Base-by-base conservation (phyloP, 2,888 invertebrate species). In the Vannuccia rotundouncinata region DNA sequence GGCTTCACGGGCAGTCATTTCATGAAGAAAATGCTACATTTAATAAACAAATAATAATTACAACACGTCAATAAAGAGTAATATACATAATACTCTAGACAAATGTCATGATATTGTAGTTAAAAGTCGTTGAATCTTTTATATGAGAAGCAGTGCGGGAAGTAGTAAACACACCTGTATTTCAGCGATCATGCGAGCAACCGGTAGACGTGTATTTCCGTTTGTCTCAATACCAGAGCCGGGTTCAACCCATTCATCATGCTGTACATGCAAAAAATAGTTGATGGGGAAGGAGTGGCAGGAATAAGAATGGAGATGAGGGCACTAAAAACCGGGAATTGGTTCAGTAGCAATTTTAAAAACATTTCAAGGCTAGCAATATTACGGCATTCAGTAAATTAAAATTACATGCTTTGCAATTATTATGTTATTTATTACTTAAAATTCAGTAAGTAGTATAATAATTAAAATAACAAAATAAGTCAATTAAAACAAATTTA, bases 141-240 rank as follows among this genome's bases (percentile, higher is more conserved):
- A n/a, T n/a, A n/a, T n/a, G n/a, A n/a, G n/a, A n/a, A n/a, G n/a
- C n/a, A n/a, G n/a, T n/a, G n/a, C n/a, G n/a, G n/a, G n/a, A n/a
- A n/a, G n/a, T n/a, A n/a, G n/a, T n/a, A n/a, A n/a, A 66, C 66
- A 66, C 66, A 66, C 66, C 66, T 66, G 66, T n/a, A 66, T 27
- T 66, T 66, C 66, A 2, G 66, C 22, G 22, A 66, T 22, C 66
- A 66, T 66, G 66, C 22, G 25, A 22, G 2, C 66, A 66, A 66
- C 25, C 10, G 66, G 25, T 22, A 66, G 66, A 66, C 66, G 66
- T 22, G 66, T 66, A 17, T 66, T 22, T 5, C 66, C 66, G 22
- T 66, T 66, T 5, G 66, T 5, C 25, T 66, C 66, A 66, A 5
- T 22, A 66, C n/a, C n/a, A n/a, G n/a, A n/a, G n/a, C n/a, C n/a